Percentiles rank a stretch among this genome's conserved stretches.
These are phyloP conservation scores for Hypanus sabinus DNA, from an alignment of 2,113 vertebrate species.

Conservation along the genomic window DNA sequence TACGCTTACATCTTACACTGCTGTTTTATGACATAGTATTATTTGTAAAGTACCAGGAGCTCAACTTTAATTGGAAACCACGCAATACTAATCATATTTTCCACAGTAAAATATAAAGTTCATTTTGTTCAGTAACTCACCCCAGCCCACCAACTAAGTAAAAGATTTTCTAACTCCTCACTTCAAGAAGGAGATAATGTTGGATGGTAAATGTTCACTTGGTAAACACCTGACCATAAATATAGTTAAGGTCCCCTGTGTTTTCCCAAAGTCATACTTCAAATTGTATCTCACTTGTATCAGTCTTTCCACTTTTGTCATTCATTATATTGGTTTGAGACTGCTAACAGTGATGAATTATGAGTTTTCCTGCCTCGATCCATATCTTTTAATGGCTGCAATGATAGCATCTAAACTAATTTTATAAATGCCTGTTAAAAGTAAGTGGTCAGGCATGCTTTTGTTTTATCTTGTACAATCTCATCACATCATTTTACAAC, in stretches of 20 bases:
- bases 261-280: background rate
- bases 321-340: background rate
- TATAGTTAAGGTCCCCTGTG: background rate
- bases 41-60: background rate
- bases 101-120: background rate
- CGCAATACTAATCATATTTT: background rate
- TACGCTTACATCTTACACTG: background rate
- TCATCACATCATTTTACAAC: too few species aligned
- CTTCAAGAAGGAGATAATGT: background rate
- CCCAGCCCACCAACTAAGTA: too few species aligned
- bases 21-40: background rate
- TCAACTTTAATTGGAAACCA: constrained; percentile 18
- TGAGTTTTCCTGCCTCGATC: background rate
- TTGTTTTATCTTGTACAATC: too few species aligned
- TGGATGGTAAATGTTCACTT: background rate
- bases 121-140: background rate
- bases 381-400: background rate
- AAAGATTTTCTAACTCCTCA: background rate
- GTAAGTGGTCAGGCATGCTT: too few species aligned
- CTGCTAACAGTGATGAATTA: background rate
- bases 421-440: background rate
- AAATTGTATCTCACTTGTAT: background rate
- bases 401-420: background rate
- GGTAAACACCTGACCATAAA: background rate
- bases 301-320: background rate